Conservation (phyloP, 2,797 vertebrate genomes). For the Accipiter fasciatus region DNA sequence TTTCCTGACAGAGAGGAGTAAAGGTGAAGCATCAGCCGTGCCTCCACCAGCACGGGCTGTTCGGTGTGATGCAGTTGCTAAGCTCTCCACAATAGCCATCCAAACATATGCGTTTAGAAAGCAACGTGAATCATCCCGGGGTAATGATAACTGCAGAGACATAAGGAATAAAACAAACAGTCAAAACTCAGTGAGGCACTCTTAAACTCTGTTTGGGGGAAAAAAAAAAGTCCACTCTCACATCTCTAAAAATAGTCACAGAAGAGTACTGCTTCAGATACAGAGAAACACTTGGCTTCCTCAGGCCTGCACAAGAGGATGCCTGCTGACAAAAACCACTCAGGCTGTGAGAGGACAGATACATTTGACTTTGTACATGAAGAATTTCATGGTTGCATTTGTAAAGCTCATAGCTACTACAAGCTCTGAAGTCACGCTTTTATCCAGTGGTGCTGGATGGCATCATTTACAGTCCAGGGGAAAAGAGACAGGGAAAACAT, state of each 20-base stretch:
- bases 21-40: background rate
- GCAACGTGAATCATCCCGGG: constrained; percentile 12
- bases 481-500: background rate
- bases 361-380: background rate
- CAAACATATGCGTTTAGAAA: background rate
- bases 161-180: constrained; percentile 22
- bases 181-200: background rate
- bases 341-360: background rate
- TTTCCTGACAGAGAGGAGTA: constrained; percentile 1
- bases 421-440: background rate
- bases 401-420: background rate
- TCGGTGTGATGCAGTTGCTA: background rate
- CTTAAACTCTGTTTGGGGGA: background rate
- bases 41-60: background rate
- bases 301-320: background rate
- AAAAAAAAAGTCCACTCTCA: background rate
- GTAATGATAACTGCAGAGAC: constrained; percentile 18
- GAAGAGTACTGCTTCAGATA: background rate
- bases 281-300: background rate
- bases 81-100: constrained; percentile 11
- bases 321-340: background rate
- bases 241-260: constrained; percentile 20
- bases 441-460: background rate
- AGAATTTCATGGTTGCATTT: background rate
- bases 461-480: background rate